phyloP scores from a whole-genome alignment of 2,888 invertebrate species.

The Conchocele bisecta region DNA sequence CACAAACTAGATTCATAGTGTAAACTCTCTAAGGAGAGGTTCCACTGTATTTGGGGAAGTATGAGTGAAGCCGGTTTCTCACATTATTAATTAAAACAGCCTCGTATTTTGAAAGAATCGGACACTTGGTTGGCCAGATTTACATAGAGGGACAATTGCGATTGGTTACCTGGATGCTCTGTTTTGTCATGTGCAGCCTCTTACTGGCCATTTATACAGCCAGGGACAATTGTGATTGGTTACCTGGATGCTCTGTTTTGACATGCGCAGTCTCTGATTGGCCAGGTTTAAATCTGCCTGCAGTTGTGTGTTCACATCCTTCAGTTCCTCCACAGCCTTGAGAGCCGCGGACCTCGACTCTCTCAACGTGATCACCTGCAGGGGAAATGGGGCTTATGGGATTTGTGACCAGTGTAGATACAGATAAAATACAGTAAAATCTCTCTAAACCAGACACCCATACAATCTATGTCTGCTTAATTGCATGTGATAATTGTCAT shows the following conservation, averaged over 20 bases:
- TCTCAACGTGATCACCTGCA: slow-evolving; percentile 68
- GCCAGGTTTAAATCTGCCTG: slow-evolving; percentile 75
- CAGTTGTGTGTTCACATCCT: slow-evolving; percentile 69
- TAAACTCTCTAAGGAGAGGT: no score
- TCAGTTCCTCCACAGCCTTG: slow-evolving; percentile 69
- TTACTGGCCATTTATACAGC: slow-evolving; percentile 75
- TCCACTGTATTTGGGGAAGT: no score
- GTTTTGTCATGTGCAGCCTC: slow-evolving; percentile 72
- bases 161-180: slow-evolving; percentile 74
- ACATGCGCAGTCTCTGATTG: slow-evolving; percentile 73
- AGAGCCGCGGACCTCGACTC: slow-evolving; percentile 67
- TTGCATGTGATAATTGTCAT: no score
- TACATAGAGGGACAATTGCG: neutral
- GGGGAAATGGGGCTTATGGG: no score
- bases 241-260: slow-evolving; percentile 74
- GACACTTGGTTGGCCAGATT: slow-evolving; percentile 27
- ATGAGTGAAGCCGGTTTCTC: no score
- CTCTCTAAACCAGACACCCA: no score
- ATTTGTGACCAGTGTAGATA: no score
- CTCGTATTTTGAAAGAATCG: no score
- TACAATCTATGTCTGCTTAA: slow-evolving; percentile 68
- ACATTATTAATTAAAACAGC: no score
- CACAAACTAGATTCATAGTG: no score
- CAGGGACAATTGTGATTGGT: slow-evolving; percentile 69
- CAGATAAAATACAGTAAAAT: no score